A percentile compares a stretch with the other conserved stretches of the same genome.
phyloP scores from a whole-genome alignment of 2,797 vertebrate species.

The Pipistrellus kuhlii region DNA sequence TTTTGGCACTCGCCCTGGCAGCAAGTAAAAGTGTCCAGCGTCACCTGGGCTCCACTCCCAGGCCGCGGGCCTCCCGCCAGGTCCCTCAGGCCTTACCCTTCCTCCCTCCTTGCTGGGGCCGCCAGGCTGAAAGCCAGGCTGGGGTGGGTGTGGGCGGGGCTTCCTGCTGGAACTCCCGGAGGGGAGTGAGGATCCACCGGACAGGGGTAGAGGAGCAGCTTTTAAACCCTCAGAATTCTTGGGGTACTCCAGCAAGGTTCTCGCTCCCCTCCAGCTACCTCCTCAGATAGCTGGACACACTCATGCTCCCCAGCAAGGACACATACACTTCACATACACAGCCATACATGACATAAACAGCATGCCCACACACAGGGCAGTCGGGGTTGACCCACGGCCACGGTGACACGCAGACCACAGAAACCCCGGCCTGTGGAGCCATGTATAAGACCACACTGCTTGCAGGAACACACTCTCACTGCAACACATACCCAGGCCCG shows the following conservation, averaged over 20 bases:
- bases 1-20: constrained; percentile 20
- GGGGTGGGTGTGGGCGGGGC: neutral
- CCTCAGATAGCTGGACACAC: neutral
- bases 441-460: neutral
- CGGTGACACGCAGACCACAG: neutral
- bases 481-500: neutral
- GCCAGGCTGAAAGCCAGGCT: constrained; percentile 53
- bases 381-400: neutral
- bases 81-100: neutral
- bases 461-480: neutral
- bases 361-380: neutral
- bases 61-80: constrained; percentile 63
- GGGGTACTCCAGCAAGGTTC: neutral
- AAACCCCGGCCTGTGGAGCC: neutral
- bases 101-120: neutral
- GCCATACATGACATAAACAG: neutral
- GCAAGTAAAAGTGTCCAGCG: constrained; percentile 56
- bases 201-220: neutral
- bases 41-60: constrained; percentile 75
- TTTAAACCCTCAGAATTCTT: constrained; percentile 1
- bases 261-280: neutral
- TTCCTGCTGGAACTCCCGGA: neutral
- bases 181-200: neutral
- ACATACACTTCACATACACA: neutral
- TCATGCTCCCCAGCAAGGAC: neutral